Percentiles rank a stretch among this genome's conserved stretches.
phyloP scores from a whole-genome alignment of 30 jellyfish, hydroid and myxozoan species.

The Sanderia malayensis region DNA sequence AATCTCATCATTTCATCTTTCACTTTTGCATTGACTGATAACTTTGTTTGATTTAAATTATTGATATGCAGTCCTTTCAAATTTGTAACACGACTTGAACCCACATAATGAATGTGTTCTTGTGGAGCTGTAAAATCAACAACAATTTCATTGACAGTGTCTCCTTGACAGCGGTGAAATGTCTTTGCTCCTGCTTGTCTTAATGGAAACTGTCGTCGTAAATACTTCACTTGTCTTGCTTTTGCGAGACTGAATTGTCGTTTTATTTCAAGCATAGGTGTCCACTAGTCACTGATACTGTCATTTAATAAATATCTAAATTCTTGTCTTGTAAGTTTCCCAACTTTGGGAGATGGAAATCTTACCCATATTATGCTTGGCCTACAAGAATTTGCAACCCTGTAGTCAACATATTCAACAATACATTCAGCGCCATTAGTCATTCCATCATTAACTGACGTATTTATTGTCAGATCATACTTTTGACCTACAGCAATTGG shows the following conservation, averaged over 20 bases:
- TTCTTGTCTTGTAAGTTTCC: conserved; percentile 1
- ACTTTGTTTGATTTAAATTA: too few species aligned
- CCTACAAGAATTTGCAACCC: not conserved
- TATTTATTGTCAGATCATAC: not conserved
- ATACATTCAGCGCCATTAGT: conserved; percentile 48
- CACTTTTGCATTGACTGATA: not conserved
- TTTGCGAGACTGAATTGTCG: conserved; percentile 5
- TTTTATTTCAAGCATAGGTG: conserved; percentile 29
- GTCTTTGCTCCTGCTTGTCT: conserved; percentile 29
- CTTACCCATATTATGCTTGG: conserved; percentile 36
- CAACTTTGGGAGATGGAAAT: not conserved
- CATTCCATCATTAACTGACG: not conserved
- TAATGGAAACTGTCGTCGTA: conserved; percentile 20
- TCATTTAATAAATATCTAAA: not conserved
- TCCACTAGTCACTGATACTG: not conserved
- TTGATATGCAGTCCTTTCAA: too few species aligned
- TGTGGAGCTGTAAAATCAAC: not conserved
- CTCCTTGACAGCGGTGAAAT: conserved; percentile 28
- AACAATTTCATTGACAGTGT: not conserved
- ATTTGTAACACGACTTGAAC: not conserved
- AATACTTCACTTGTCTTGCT: not conserved
- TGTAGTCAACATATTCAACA: conserved; percentile 11
- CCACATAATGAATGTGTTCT: conserved; percentile 1
- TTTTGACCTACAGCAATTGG: not conserved
- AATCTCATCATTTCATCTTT: not conserved